A percentile compares a stretch with the other conserved stretches of the same genome.
Conservation (phyloP, 2,888 invertebrate genomes). For the Campoletis raptor region DNA sequence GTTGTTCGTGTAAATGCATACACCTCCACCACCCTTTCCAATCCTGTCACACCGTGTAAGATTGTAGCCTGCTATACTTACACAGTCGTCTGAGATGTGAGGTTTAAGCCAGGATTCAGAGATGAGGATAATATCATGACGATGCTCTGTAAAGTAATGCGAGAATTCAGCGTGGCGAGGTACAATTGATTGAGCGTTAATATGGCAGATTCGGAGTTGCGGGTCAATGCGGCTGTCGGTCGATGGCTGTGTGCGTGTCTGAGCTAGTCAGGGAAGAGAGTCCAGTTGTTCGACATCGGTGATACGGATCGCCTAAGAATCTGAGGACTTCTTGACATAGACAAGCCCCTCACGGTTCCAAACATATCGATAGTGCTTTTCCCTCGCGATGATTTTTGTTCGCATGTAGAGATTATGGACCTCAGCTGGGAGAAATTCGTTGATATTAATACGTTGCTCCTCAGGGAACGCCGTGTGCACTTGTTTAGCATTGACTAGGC, state of each 20-base stretch:
- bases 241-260: neutral
- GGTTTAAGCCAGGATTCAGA: constrained; percentile 42
- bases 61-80: constrained; percentile 18
- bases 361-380: neutral
- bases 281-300: no score
- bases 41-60: constrained; percentile 24
- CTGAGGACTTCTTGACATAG: neutral
- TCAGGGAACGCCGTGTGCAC: neutral
- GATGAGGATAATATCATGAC: constrained; percentile 18
- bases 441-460: neutral
- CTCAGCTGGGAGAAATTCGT: neutral
- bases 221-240: no score
- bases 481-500: neutral
- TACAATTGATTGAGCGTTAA: neutral
- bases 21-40: constrained; percentile 30
- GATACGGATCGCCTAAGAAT: neutral
- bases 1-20: constrained; percentile 15
- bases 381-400: neutral
- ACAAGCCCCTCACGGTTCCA: neutral
- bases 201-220: no score
- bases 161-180: constrained; percentile 1
- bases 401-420: neutral
- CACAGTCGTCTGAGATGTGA: neutral
- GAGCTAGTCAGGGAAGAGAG: neutral
- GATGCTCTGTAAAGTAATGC: neutral